These are phyloP conservation scores for Hymenopus coronatus DNA, from an alignment of 2,888 invertebrate species.

Conservation along the genomic window DNA sequence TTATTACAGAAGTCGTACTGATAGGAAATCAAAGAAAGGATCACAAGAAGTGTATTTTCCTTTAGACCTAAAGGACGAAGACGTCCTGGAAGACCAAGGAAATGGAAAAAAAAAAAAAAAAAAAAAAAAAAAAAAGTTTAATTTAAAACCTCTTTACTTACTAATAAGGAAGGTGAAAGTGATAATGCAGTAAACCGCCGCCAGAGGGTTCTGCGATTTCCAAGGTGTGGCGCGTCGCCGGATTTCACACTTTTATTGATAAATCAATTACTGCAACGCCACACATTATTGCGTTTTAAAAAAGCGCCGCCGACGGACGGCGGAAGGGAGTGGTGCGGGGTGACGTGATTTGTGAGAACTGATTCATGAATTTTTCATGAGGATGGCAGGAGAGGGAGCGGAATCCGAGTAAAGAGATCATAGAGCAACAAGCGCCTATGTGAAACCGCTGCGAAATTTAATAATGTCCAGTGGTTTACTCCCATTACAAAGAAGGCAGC, in stretches of 20 bases:
- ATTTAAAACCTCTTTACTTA: background rate
- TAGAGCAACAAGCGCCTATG: background rate
- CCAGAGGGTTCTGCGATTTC: background rate
- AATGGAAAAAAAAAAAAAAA: too few species aligned
- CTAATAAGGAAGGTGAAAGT: background rate
- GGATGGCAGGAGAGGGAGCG: constrained; percentile 9
- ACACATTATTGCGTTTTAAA: constrained; percentile 23
- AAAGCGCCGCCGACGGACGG: background rate
- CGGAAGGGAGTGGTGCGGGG: background rate
- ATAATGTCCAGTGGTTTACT: background rate
- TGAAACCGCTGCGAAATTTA: background rate
- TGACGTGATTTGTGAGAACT: constrained; percentile 32
- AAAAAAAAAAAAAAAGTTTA: too few species aligned
- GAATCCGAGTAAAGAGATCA: background rate
- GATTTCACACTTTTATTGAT: constrained; percentile 29
- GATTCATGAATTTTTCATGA: constrained; percentile 33
- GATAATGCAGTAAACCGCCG: background rate
- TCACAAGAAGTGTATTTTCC: too few species aligned
- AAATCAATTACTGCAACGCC: constrained; percentile 29
- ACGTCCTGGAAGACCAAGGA: too few species aligned
- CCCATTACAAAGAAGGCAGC: background rate
- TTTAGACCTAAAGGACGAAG: too few species aligned
- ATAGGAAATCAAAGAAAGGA: too few species aligned
- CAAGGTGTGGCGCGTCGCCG: background rate
- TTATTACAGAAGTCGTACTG: too few species aligned